Base-by-base conservation (phyloP, 1,140 invertebrate genomes). In the Chrysopa pallens region DNA sequence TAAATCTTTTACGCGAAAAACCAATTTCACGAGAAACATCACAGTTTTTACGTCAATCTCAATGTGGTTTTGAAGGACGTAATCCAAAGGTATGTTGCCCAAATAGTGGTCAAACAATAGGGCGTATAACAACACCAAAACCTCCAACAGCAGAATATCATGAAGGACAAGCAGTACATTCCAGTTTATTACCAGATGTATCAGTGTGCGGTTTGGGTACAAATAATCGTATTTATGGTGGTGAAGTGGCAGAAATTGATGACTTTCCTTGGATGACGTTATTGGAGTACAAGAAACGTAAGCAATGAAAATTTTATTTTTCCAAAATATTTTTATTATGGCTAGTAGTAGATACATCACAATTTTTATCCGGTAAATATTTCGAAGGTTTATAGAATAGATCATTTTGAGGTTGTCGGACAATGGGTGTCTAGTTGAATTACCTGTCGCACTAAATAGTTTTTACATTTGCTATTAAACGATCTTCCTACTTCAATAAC, bases 251-350 rank as follows among this genome's bases (percentile, higher is more conserved):
- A 0, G 56, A 60, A 28, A 39, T 70, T 6, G 58, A 57, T 23
- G 63, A 69, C 39, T 65, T 61, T 41, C 69, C 68, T 8, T 72
- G 68, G 68, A 70, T 69, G 64, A 64, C 59, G 4, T 44, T 70
- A 29, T 42, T 72, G 0, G 58, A 62, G 39, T 70, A 69, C 40
- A 45, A 55, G 46, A 60, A 53, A 53, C 53, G 63, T 66, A 54
- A 51, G 50, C 50, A 44, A 35, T 35, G 28, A 7, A 31, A 31
- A n/a, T n/a, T n/a, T n/a, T n/a, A n/a, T n/a, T 23, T 23, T 23
- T 23, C 17, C 17, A 23, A 23, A 23, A 23, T 23, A 23, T 3
- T 23, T 3, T 23, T 23, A 23, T 23, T 3, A 5, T 2, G 17
- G 5, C 17, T 23, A 3, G 17, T 23, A 23, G 17, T 2, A n/a